Conservation (phyloP, 2,113 vertebrate genomes). For the Dipodomys stephensi region DNA sequence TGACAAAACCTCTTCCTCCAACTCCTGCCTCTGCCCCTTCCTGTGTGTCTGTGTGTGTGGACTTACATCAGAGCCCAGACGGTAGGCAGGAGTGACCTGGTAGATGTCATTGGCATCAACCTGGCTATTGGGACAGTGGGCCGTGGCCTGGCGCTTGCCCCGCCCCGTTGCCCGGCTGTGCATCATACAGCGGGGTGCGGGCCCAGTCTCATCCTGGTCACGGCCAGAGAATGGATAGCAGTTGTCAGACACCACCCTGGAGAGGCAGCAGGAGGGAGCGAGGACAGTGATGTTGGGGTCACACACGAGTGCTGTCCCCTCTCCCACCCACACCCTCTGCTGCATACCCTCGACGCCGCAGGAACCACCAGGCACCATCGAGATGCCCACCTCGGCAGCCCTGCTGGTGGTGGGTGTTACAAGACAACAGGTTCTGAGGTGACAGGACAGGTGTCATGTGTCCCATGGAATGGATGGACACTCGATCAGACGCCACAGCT, state of each 20-base stretch:
- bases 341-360: slow-evolving; percentile 93
- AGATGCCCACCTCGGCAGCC: slow-evolving; percentile 94
- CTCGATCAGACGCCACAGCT: slow-evolving; percentile 97
- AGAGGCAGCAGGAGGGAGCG: neutral
- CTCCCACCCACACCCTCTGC: neutral
- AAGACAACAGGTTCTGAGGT: slow-evolving; percentile 97
- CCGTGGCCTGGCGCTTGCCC: slow-evolving; percentile 96
- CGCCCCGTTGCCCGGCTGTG: slow-evolving; percentile 93
- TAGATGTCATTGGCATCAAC: slow-evolving; percentile 94
- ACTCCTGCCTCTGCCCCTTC: neutral
- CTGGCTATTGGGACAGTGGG: slow-evolving; percentile 92
- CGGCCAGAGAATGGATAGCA: slow-evolving; percentile 93
- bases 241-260: slow-evolving; percentile 95
- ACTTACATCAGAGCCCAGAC: slow-evolving; percentile 94
- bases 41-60: neutral
- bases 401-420: slow-evolving; percentile 94
- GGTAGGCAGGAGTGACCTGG: slow-evolving; percentile 97
- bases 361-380: slow-evolving; percentile 97
- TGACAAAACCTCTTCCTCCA: neutral
- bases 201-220: slow-evolving; percentile 78
- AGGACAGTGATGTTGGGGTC: rapidly evolving
- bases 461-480: slow-evolving; percentile 99
- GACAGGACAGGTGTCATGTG: slow-evolving; percentile 97
- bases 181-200: slow-evolving; percentile 94
- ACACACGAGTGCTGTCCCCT: neutral